A percentile compares a stretch with the other conserved stretches of the same genome.
These are phyloP conservation scores for Marcusenius ussheri DNA, from an alignment of 2,113 vertebrate genomes.

Conservation along the genomic window DNA sequence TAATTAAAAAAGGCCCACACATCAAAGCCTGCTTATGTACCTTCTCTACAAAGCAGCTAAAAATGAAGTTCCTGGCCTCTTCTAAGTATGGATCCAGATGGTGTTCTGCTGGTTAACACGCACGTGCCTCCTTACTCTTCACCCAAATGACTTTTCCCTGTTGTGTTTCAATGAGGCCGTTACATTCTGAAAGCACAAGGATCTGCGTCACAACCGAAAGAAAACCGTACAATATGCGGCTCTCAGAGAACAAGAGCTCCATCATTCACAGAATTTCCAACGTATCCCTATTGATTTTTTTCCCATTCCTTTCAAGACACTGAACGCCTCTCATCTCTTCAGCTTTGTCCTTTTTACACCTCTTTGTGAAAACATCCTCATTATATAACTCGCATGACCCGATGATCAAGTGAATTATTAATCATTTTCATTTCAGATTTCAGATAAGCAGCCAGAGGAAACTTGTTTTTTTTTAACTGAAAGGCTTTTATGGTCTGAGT, in stretches of 20 bases:
- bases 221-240: neutral
- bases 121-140: neutral
- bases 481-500: constrained; percentile 9
- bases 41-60: neutral
- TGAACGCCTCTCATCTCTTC: neutral
- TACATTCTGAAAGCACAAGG: constrained; percentile 34
- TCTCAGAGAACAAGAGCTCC: neutral
- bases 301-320: neutral
- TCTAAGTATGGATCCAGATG: neutral
- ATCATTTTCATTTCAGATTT: constrained; percentile 48
- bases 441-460: constrained; percentile 26
- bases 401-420: constrained; percentile 46
- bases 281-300: constrained; percentile 34
- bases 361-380: constrained; percentile 39
- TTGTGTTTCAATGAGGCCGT: constrained; percentile 31
- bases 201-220: constrained; percentile 21
- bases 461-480: neutral
- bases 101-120: neutral
- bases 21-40: neutral
- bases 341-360: constrained; percentile 34
- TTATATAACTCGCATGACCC: constrained; percentile 38
- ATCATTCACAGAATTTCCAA: neutral
- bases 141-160: neutral
- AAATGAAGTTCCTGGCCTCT: neutral
- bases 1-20: neutral